Percentiles rank a stretch among this genome's conserved stretches.
These are phyloP conservation scores for Isoperla grammatica DNA, from an alignment of 2,888 invertebrate genomes.

Conservation along the genomic window DNA sequence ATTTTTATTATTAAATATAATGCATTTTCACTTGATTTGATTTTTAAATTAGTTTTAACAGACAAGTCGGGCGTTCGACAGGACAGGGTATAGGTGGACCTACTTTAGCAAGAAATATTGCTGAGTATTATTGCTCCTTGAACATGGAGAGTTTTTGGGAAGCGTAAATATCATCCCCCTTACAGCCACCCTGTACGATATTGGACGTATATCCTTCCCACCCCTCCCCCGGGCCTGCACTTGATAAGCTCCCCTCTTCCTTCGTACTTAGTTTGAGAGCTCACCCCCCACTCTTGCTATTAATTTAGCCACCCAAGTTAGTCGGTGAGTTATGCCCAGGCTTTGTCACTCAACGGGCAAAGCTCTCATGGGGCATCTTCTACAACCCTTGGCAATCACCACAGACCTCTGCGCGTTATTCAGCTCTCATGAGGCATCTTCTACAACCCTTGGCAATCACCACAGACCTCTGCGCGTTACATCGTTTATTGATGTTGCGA, in stretches of 20 bases:
- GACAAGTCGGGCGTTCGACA: too few species aligned
- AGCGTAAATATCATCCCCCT: background rate
- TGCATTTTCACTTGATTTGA: too few species aligned
- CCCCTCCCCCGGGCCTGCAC: background rate
- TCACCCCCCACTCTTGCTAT: slow-evolving; percentile 27
- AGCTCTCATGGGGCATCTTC: slow-evolving; percentile 21
- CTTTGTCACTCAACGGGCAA: slow-evolving; percentile 26
- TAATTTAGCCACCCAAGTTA: slow-evolving; percentile 31
- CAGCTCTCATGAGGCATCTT: slow-evolving; percentile 19
- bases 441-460: slow-evolving; percentile 17
- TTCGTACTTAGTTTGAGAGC: background rate
- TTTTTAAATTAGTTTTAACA: too few species aligned
- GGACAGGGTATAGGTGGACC: too few species aligned
- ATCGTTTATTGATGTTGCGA: background rate
- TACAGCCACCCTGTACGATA: background rate
- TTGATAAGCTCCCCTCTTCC: slow-evolving; percentile 1
- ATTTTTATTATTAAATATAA: too few species aligned
- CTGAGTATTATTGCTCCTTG: too few species aligned
- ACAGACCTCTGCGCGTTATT: background rate
- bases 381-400: slow-evolving; percentile 17
- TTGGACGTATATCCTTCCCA: background rate
- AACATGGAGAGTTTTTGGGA: too few species aligned
- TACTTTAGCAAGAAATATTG: too few species aligned
- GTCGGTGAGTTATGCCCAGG: slow-evolving; percentile 22
- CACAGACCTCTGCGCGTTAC: background rate